Base-by-base conservation (phyloP, 2,888 invertebrate species). In the Gonocerus acuteangulatus region DNA sequence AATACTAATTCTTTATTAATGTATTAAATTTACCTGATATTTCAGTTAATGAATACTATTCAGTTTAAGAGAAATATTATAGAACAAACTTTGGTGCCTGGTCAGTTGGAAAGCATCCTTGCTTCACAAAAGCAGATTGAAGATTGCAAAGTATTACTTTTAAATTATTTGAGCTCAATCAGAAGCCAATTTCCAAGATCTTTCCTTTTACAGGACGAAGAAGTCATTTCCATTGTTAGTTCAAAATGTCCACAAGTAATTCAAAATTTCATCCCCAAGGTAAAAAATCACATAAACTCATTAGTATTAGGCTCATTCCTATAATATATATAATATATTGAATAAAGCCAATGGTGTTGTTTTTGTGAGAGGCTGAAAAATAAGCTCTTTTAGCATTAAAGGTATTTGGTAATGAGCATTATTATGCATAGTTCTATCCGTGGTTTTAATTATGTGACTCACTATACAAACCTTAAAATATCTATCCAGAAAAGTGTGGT, bases 191-290 rank as follows among this genome's bases (percentile, higher is more conserved):
- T 94, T 74, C 91, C 95, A 2, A 76, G 95, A 54, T 95, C 95
- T 76, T 94, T 89, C 76, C 95, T 95, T 74, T 89, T 95, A 71
- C 94, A 94, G 2, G 94, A 94, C 23, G 93, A 94, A 71, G 95
- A 95, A 73, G 74, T 95, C 67, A 78, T 95, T 6, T 87, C 89
- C 1, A 90, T 95, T 69, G 79, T 95, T 54, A 94, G 94, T 13
- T 91, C 88, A 72, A 88, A 86, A 67, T 86, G 89, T 65, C 85
- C 89, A 9, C 79, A 79, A 58, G 86, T 87, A 69, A 89, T 94
- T 7, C 94, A 95, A 73, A 89, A 92, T 70, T 92, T 94, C 71
- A 89, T 95, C 81, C 88, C 92, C 58, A 95, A 95, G 81, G 87
- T 86, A 72, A n/a, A n/a, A n/a, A n/a, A n/a, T n/a, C n/a, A n/a